These are phyloP conservation scores for Eurystomus gularis DNA, from an alignment of 2,113 vertebrate species.

Conservation along the genomic window DNA sequence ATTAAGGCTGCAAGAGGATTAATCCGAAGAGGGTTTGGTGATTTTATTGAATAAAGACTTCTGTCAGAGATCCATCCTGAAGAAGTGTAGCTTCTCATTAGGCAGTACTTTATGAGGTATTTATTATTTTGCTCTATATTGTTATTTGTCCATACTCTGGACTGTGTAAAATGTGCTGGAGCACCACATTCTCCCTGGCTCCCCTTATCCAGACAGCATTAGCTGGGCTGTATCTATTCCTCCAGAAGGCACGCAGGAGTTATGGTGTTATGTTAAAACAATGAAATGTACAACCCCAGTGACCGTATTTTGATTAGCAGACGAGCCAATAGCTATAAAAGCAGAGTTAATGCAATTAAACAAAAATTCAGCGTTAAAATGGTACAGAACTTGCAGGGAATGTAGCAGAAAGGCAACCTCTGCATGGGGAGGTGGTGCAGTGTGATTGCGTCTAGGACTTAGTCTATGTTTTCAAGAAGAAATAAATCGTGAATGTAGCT, in stretches of 20 bases:
- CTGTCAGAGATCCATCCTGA: background rate
- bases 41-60: background rate
- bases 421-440: background rate
- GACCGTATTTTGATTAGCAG: background rate
- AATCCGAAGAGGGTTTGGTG: background rate
- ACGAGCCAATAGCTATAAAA: background rate
- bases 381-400: background rate
- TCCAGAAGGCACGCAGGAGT: background rate
- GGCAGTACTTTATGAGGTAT: background rate
- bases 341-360: background rate
- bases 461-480: conserved; percentile 5
- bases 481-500: conserved; percentile 25
- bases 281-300: background rate
- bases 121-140: background rate
- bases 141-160: background rate
- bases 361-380: background rate
- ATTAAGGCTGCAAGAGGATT: background rate
- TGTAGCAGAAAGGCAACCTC: background rate
- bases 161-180: background rate
- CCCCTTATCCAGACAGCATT: background rate
- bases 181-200: background rate
- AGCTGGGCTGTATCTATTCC: background rate
- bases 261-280: background rate
- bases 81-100: background rate
- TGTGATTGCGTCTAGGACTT: background rate